Base-by-base conservation (phyloP, 64 coral and sea anemone species). In the Porites lutea region DNA sequence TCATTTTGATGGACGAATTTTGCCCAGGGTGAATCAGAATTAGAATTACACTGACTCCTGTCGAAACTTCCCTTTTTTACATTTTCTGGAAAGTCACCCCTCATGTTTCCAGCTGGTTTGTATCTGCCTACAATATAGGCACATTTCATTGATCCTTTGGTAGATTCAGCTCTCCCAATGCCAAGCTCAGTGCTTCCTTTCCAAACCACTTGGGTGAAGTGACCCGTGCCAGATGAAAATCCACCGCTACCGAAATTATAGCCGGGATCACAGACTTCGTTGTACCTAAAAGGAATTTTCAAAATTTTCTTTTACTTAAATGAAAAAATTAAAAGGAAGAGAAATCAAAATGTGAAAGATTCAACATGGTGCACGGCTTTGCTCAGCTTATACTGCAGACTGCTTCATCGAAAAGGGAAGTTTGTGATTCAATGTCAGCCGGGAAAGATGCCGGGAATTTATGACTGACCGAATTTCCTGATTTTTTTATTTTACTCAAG, bases 161-260 rank as follows among this genome's bases (percentile, higher is more conserved):
- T 8, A 10, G 14, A 45, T 14, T 92, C 81, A 37, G 90, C 90
- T n/a, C 46, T 55, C 6, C 90, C 90, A 18, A 84, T 84, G 8
- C 90, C 90, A 57, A 92, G 79, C 8, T 49, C n/a, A 13, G 55
- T 64, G 8, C 80, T 92, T 6, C 43, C 79, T 74, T 92, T 92
- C 90, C 90, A 92, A 3, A 92, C 80, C n/a, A 92, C 90, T 66
- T 86, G 80, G 2, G 90, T 62, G 27, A 92, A 92, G 59, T 86
- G 90, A 23, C 80, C 90, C 15, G 80, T 37, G 7, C 21, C 69
- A 3, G 14, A 0, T 0, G 27, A 37, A n/a, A 45, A 18, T 3
- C 46, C 54, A 5, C 12, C 52, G 13, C 79, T 68, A 5, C 76
- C 59, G 61, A 58, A 58, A 2, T 83, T 8, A 60, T 84, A 92